Evolutionary conservation across 2,113 vertebrate species (phyloP), one percentile per base, ranked within the genome.

Genomic region (Engraulis encrasicolus): DNA sequence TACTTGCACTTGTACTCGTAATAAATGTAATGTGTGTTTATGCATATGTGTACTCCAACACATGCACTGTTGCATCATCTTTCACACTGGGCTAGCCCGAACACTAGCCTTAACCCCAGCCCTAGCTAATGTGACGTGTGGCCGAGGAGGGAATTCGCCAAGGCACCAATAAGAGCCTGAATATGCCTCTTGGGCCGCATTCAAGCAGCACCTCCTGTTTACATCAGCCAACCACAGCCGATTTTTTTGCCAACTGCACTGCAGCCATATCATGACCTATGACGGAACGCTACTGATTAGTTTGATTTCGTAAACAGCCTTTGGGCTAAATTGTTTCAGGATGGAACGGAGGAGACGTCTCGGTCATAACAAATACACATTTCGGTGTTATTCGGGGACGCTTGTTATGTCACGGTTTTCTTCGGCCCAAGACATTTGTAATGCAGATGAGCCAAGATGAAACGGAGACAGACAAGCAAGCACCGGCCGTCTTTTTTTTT

Each of bases 291-390:
- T 31, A 74, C 66, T 66, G 66, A 74, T 74, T 74, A 74, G 58
- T 3, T 27, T 34, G 31, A 74, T 74, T 74, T 74, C 66, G 34
- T 36, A 74, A 74, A 74, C 66, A 74, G 66, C 66, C 66, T 74
- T 2, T 74, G 23, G 14, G 11, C n/a, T 14, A 27, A 74, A 74
- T 31, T 74, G 66, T 74, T 74, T 36, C 66, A 74, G 66, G 66
- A 74, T 74, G 23, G 27, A 15, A 12, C 27, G 6, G 27, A 36
- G 27, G 23, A 74, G 31, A 74, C 66, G 66, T 23, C 6, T 11
- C 31, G 58, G 66, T 74, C 2, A 34, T 34, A 74, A 74, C 66
- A 74, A 71, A 34, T 74, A 31, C 14, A 74, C 27, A 2, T 74
- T 74, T 34, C 4, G 34, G 11, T 74, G 27, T 74, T 74, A 31